A percentile compares a stretch with the other conserved stretches of the same genome.
phyloP scores from a whole-genome alignment of 2,888 invertebrate genomes.

The Lasioglossum figueresi region DNA sequence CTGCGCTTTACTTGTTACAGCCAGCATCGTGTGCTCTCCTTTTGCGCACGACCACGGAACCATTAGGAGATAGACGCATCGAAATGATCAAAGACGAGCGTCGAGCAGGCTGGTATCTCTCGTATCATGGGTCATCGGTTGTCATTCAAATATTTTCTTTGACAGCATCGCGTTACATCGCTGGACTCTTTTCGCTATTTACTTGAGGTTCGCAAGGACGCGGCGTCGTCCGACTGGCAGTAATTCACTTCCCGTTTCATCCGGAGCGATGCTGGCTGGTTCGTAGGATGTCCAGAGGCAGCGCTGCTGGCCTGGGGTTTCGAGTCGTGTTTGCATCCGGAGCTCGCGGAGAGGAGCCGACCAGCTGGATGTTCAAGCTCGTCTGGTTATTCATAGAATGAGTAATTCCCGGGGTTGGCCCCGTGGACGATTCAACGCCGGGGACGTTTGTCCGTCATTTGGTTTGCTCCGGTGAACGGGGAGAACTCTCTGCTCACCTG shows the following conservation, averaged over 20 bases:
- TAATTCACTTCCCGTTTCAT: slow-evolving; percentile 45
- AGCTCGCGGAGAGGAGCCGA: slow-evolving; percentile 12
- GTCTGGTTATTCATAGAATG: slow-evolving; percentile 78
- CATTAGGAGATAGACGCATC: not conserved
- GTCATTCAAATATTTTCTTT: slow-evolving; percentile 25
- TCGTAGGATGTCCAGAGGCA: not conserved
- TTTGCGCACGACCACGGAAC: not conserved
- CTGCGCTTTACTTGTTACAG: not conserved
- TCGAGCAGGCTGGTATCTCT: not conserved
- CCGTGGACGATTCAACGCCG: slow-evolving; percentile 60
- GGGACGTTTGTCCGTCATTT: slow-evolving; percentile 74
- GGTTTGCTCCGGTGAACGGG: slow-evolving; percentile 64
- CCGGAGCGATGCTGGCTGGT: not conserved
- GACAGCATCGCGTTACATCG: slow-evolving; percentile 2
- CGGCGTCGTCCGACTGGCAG: slow-evolving; percentile 11
- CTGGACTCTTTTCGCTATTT: slow-evolving; percentile 35
- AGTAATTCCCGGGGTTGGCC: slow-evolving; percentile 67
- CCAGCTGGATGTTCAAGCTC: slow-evolving; percentile 57
- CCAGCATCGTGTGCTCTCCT: not conserved
- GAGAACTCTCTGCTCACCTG: slow-evolving; percentile 67
- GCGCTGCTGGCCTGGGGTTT: not conserved
- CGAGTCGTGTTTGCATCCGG: slow-evolving; percentile 43
- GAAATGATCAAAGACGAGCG: not conserved
- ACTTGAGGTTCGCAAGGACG: slow-evolving; percentile 21
- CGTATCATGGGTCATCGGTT: not conserved